phyloP scores from a whole-genome alignment of 2,113 vertebrate species.

The Triplophysa rosa region DNA sequence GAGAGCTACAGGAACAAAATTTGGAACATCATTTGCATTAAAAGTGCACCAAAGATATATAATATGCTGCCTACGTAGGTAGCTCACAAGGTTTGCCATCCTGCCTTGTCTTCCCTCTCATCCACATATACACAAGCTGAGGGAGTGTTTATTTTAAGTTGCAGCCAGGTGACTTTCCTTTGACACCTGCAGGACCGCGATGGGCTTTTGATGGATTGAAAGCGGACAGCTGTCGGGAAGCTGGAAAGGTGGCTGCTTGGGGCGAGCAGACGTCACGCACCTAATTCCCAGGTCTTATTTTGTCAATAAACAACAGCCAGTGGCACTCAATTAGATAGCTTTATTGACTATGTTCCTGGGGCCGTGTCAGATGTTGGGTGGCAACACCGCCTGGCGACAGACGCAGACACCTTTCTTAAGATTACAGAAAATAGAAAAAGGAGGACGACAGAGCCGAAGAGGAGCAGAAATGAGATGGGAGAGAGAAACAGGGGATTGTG shows the following conservation, averaged over 20 bases:
- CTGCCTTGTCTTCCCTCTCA: constrained; percentile 31
- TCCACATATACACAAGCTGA: constrained; percentile 26
- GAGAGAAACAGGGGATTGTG: neutral
- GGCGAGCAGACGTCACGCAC: constrained; percentile 53
- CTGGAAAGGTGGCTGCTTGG: constrained; percentile 25
- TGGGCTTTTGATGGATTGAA: constrained; percentile 63
- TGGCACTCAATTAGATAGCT: constrained; percentile 73
- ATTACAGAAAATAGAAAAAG: constrained; percentile 68
- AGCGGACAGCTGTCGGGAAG: constrained; percentile 64
- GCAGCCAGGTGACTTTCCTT: constrained; percentile 44
- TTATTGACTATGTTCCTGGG: constrained; percentile 70
- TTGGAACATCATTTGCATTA: neutral
- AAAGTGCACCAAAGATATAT: neutral
- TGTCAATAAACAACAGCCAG: constrained; percentile 75
- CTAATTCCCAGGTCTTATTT: constrained; percentile 75
- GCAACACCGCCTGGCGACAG: constrained; percentile 57
- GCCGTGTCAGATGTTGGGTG: constrained; percentile 69
- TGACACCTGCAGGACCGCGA: constrained; percentile 48
- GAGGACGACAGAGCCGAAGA: constrained; percentile 49
- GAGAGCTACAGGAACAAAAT: neutral
- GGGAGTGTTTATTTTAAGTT: constrained; percentile 18
- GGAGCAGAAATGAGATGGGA: constrained; percentile 43
- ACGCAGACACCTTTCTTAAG: constrained; percentile 58
- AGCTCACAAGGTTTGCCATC: neutral
- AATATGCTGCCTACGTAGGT: neutral